These are phyloP conservation scores for Tupaia tana DNA, from an alignment of 2,113 vertebrate genomes.

Conservation along the genomic window DNA sequence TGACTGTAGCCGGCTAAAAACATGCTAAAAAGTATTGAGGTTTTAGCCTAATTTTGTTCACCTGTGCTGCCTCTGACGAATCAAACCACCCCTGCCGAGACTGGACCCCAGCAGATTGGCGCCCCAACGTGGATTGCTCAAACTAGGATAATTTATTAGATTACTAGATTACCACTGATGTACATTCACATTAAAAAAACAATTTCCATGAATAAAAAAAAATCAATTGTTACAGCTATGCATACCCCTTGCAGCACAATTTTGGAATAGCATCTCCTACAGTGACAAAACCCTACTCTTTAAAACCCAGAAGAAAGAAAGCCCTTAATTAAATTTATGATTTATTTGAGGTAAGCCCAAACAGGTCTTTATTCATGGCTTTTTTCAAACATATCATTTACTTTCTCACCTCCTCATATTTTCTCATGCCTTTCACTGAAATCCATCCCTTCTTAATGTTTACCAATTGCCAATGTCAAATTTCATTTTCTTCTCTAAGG, in stretches of 20 bases:
- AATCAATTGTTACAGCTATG: not conserved
- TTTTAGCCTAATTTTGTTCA: too few species aligned
- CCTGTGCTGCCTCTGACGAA: too few species aligned
- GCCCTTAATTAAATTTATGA: not conserved
- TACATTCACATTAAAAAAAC: not conserved
- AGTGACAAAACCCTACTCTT: not conserved
- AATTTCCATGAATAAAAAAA: not conserved
- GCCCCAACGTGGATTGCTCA: too few species aligned
- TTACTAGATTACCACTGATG: not conserved
- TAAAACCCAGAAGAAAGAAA: not conserved
- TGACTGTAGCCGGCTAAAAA: too few species aligned
- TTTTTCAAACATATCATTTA: not conserved
- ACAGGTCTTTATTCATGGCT: not conserved
- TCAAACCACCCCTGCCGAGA: too few species aligned
- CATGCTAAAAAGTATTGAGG: too few species aligned
- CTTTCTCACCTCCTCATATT: not conserved
- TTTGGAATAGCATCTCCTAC: not conserved
- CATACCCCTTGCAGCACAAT: not conserved
- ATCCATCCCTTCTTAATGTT: not conserved
- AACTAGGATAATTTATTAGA: slow-evolving; percentile 17
- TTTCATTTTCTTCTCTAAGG: not conserved
- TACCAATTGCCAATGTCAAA: not conserved
- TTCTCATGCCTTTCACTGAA: not conserved
- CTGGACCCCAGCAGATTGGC: too few species aligned
- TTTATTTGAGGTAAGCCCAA: slow-evolving; percentile 2